A percentile compares a stretch with the other conserved stretches of the same genome.
These are phyloP conservation scores for fruit fly (Drosophila melanogaster) DNA, from an alignment of 1,140 invertebrate genomes.

Conservation along the genomic window Release_6_plus_ISO1_MT NT_033777.3:28478501-28479000, in stretches of 20 bases:
- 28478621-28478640: not conserved
- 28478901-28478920: slow-evolving; percentile 13
- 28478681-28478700: not conserved
- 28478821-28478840: slow-evolving; percentile 36
- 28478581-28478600: slow-evolving; percentile 11
- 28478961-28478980: slow-evolving; percentile 14
- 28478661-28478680: slow-evolving; percentile 20
- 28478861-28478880: slow-evolving; percentile 20
- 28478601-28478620: slow-evolving; percentile 9
- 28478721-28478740: not conserved
- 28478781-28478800: slow-evolving; percentile 13
- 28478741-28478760: slow-evolving; percentile 7
- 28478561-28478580: slow-evolving; percentile 1
- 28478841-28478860: slow-evolving; percentile 20
- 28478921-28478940: slow-evolving; percentile 10
- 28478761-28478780: slow-evolving; percentile 10
- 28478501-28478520: slow-evolving; percentile 24
- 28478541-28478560: slow-evolving; percentile 29
- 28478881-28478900: slow-evolving; percentile 36
- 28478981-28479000: slow-evolving; percentile 1
- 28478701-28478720: slow-evolving; percentile 15
- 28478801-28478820: slow-evolving; percentile 12
- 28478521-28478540: slow-evolving; percentile 43
- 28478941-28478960: slow-evolving; percentile 11
- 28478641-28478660: slow-evolving; percentile 14